These are phyloP conservation scores for Myotis findleyi DNA, from an alignment of 2,797 vertebrate species.

Conservation along the genomic window DNA sequence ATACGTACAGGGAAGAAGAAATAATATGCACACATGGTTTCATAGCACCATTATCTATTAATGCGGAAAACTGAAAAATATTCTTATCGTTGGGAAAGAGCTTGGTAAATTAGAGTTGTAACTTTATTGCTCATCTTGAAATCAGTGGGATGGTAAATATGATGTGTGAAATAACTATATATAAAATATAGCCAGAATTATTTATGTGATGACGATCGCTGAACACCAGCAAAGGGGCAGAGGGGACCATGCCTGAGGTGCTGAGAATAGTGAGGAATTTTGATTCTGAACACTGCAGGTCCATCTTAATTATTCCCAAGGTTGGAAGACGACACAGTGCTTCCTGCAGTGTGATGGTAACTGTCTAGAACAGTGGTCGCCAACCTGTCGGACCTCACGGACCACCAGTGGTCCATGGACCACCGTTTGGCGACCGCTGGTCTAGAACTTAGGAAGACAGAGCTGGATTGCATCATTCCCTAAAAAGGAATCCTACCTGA, in stretches of 20 bases:
- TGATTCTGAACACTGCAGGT: neutral
- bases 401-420: too few relatives aligned
- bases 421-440: too few relatives aligned
- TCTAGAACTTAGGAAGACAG: neutral
- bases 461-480: too few relatives aligned
- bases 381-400: too few relatives aligned
- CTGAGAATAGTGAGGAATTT: neutral
- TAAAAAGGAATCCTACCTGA: neutral
- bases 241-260: too few relatives aligned
- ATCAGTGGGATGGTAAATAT: neutral
- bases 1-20: neutral
- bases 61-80: fast-evolving
- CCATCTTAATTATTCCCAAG: neutral
- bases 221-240: neutral
- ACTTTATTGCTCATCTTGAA: neutral
- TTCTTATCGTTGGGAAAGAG: fast-evolving
- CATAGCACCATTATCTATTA: neutral
- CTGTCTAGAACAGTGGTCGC: neutral
- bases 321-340: neutral
- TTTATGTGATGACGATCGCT: fast-evolving
- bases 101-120: neutral
- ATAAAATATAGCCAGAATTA: neutral
- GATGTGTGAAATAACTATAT: neutral
- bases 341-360: neutral
- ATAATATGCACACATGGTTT: fast-evolving